Evolutionary conservation across 1,140 invertebrate species (phyloP), one percentile per base, ranked within the genome.

Genomic region (Temnothorax curvispinosus): DNA sequence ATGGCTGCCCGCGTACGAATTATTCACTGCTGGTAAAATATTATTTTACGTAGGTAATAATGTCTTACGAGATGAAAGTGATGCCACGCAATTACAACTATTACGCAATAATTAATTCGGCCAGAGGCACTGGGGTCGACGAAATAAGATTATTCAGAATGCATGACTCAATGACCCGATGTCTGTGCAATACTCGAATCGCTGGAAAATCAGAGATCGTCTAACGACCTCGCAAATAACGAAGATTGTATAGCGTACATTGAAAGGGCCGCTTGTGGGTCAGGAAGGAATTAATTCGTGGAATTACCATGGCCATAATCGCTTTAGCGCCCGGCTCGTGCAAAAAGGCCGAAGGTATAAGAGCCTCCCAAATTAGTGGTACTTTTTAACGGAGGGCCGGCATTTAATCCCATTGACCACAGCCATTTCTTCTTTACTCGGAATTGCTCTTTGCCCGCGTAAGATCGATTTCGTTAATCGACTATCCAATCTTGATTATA

Each of bases 281-380:
- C 71, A 56, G 69, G 81, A 88, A 76, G 65, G 62, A 90, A 90
- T 90, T 90, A 90, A 90, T 90, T 90, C 87, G 65, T 54, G 76
- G 77, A 88, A 90, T 90, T 90, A 90, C 89, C 81, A 67, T 64
- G 81, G 85, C 77, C 89, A 86, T 90, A 90, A 90, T 90, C 89
- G 89, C 89, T 90, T 90, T 90, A 90, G 78, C 87, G 62, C 75
- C 62, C 52, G 54, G 82, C 18, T 35, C 77, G 77, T 78, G 65
- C 58, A 86, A 86, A 90, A 90, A 88, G 86, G 47, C 78, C 75
- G 80, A 90, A 86, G 76, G 81, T 88, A 90, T 87, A 87, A 85
- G 86, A 88, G 89, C 62, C 64, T 90, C 32, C 35, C 47, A 90
- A 90, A 90, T 90, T 90, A 86, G 58, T 65, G 76, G 82, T 56